Evolutionary conservation across 2,888 invertebrate genomes (phyloP), one percentile per base, ranked within the genome.

Genomic region (Lottia gigantea): DNA sequence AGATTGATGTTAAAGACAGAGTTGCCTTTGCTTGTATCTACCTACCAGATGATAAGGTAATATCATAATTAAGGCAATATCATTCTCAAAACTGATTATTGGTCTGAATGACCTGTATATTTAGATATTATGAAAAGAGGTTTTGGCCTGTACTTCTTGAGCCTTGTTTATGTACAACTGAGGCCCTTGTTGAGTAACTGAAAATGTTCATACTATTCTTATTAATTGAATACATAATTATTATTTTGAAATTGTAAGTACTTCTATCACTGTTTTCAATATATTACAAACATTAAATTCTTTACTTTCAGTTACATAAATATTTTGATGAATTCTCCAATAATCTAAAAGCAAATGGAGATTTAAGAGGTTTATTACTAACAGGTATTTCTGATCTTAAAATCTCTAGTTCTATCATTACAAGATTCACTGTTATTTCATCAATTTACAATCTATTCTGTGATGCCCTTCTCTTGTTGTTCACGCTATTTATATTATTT

Each of bases 311-410:
- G 89, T 90, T 97, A 75, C 90, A 92, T 71, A 94, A 95, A 62
- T 97, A 94, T 90, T 91, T 97, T 66, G 92, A 92, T 75, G 91
- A 91, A 77, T 91, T 95, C 68, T 92, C 92, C 63, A 91, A 91
- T 76, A 91, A 92, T 79, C 91, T 96, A 77, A 92, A 92, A 40
- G 92, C 92, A 73, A 92, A 92, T 73, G 97, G 96, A 4, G 93
- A 94, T 89, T 90, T 97, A 25, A 92, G 95, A 83, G 97, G 96
- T 46, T 90, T 97, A 72, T 90, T 96, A 80, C 91, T 97, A 66
- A 95, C 96, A 66, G 90, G 89, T 86, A 71, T 63, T 70, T 71
- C 11, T 46, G 31, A 16, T 19, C 11, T 62, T 68, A 19, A 19
- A 2, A 19, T 46, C 14, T 25, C 6, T 26, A 14, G 31, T 6